phyloP scores from a whole-genome alignment of 2,888 invertebrate species.

The Vandiemenella viatica region DNA sequence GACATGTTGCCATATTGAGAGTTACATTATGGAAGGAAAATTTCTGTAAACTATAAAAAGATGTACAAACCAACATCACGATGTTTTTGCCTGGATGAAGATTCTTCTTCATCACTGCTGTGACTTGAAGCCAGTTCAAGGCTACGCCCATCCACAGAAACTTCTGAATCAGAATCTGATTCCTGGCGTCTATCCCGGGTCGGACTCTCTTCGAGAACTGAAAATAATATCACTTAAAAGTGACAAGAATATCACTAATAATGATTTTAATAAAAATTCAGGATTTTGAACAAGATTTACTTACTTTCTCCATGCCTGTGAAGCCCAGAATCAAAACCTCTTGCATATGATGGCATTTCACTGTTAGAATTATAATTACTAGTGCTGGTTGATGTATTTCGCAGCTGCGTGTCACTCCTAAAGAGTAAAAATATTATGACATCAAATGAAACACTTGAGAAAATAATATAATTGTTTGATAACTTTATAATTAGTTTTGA shows the following conservation, averaged over 20 bases:
- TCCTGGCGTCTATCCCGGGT: slow-evolving; percentile 27
- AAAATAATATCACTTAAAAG: slow-evolving; percentile 3
- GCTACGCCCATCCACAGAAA: slow-evolving; percentile 53
- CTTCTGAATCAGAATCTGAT: slow-evolving; percentile 69
- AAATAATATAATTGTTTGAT: too few relatives aligned
- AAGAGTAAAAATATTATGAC: slow-evolving; percentile 20
- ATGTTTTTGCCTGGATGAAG: slow-evolving; percentile 23
- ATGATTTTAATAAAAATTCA: too few relatives aligned
- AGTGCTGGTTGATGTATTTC: slow-evolving; percentile 60
- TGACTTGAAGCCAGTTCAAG: slow-evolving; percentile 89
- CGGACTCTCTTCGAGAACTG: slow-evolving; percentile 19
- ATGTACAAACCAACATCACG: slow-evolving; percentile 15
- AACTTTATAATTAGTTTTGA: too few relatives aligned
- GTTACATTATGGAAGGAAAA: too few relatives aligned
- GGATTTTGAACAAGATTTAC: slow-evolving; percentile 3
- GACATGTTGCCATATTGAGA: too few relatives aligned
- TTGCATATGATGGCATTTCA: slow-evolving; percentile 56
- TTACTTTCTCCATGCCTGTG: slow-evolving; percentile 38
- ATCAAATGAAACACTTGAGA: too few relatives aligned
- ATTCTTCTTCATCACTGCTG: slow-evolving; percentile 74
- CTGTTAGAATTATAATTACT: slow-evolving; percentile 68
- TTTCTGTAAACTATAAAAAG: too few relatives aligned
- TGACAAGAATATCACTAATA: too few relatives aligned
- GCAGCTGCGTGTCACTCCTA: slow-evolving; percentile 65
- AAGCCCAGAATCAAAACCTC: slow-evolving; percentile 43